Evolutionary conservation across 2,797 vertebrate genomes (phyloP).

Genomic region (Pangasius larnaudii): DNA sequence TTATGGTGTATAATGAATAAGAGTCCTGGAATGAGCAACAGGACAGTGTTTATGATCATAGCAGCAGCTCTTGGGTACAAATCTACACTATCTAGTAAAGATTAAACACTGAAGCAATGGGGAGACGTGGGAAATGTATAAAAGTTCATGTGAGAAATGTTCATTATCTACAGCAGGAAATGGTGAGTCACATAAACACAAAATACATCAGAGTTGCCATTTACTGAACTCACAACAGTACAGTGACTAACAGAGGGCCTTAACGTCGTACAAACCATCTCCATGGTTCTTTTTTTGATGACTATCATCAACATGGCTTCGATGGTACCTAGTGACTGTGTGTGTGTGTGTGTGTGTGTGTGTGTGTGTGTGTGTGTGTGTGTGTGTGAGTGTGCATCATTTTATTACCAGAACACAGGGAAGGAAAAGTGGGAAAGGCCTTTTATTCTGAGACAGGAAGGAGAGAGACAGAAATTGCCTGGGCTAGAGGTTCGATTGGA

Average conservation of each 20-base stretch:
- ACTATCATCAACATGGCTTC: neutral
- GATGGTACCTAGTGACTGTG: neutral
- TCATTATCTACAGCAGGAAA: neutral
- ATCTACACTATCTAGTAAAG: neutral
- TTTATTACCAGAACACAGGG: constrained; percentile 19
- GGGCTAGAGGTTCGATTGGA: constrained; percentile 39
- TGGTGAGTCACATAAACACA: neutral
- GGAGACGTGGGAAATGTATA: neutral
- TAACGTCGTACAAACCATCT: neutral
- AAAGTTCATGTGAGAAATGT: neutral
- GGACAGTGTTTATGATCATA: neutral
- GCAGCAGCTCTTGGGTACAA: neutral
- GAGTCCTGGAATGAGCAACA: neutral
- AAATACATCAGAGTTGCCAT: neutral
- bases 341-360: constrained; percentile 4
- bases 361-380: constrained; percentile 5
- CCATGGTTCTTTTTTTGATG: neutral
- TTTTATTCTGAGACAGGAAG: constrained; percentile 25
- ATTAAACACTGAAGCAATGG: neutral
- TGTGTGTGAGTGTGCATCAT: neutral
- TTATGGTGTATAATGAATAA: neutral
- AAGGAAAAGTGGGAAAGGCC: constrained; percentile 6
- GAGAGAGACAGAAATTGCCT: constrained; percentile 36
- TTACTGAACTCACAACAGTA: neutral
- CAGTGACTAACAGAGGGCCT: neutral